A percentile compares a stretch with the other conserved stretches of the same genome.
These are phyloP conservation scores for Bellardia pandia DNA, from an alignment of 2,888 invertebrate genomes.

Conservation along the genomic window DNA sequence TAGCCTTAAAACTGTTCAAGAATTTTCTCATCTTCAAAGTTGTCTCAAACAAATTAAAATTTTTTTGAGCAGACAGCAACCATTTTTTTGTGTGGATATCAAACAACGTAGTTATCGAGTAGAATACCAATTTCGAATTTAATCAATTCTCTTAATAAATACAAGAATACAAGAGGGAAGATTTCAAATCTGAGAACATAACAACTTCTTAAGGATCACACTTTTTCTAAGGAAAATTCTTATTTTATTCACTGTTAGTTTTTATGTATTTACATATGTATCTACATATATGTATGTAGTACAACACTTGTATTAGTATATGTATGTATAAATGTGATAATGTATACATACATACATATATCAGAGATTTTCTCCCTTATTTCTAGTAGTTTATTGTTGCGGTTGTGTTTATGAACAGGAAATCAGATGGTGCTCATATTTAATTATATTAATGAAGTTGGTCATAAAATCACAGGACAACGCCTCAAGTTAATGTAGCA, in stretches of 20 bases:
- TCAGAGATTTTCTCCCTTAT: slow-evolving; percentile 4
- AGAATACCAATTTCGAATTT: no score
- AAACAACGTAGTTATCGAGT: no score
- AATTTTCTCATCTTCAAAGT: no score
- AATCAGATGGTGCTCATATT: slow-evolving; percentile 77
- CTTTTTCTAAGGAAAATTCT: not conserved
- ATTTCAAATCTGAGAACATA: not conserved
- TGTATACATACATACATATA: not conserved
- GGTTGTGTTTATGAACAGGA: slow-evolving; percentile 52
- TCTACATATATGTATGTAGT: not conserved
- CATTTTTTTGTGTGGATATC: no score
- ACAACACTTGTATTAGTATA: not conserved
- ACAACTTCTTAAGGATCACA: not conserved
- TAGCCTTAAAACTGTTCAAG: no score
- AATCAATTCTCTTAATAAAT: no score
- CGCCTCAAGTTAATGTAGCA: slow-evolving; percentile 54
- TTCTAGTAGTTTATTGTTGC: slow-evolving; percentile 14
- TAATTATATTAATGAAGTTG: slow-evolving; percentile 80
- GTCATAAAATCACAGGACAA: slow-evolving; percentile 80
- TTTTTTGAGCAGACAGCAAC: no score
- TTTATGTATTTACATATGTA: not conserved
- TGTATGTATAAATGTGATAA: not conserved
- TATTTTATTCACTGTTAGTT: no score
- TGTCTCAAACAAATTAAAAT: no score
- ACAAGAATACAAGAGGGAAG: no score